Evolutionary conservation across 2,888 invertebrate genomes (phyloP).

Genomic region (Acholoe squamosa): DNA sequence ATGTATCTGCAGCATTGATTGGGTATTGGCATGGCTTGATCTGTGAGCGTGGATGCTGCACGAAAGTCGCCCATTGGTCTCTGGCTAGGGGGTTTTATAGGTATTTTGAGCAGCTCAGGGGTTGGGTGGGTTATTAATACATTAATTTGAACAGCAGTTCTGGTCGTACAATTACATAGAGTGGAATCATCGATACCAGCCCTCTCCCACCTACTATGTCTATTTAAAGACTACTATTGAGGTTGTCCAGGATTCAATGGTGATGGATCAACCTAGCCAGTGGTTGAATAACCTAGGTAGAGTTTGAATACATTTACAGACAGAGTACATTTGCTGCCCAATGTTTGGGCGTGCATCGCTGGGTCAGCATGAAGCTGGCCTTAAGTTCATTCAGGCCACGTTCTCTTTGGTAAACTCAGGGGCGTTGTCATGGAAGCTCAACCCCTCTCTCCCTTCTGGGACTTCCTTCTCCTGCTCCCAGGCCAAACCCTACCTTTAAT

Average conservation of each 20-base stretch:
- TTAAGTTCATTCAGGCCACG: neutral
- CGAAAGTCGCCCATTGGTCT: neutral
- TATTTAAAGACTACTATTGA: too few species aligned
- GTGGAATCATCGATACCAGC: too few species aligned
- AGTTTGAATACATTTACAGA: neutral
- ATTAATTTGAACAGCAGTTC: neutral
- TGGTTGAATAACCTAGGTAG: neutral
- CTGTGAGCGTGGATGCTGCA: neutral
- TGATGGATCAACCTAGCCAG: too few species aligned
- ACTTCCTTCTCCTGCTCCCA: too few species aligned
- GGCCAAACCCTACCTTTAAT: too few species aligned
- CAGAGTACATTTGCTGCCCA: neutral
- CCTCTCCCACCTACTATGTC: too few species aligned
- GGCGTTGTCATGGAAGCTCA: constrained; percentile 3
- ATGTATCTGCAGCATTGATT: neutral
- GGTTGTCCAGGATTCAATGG: too few species aligned
- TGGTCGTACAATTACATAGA: too few species aligned
- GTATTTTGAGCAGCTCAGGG: neutral
- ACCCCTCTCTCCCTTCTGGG: neutral
- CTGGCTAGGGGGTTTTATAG: neutral
- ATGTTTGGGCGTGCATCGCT: neutral
- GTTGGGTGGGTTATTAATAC: neutral
- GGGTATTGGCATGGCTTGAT: neutral
- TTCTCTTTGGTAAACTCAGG: neutral
- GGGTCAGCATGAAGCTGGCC: neutral